These are phyloP conservation scores for Phataginus tetradactyla DNA, from an alignment of 2,797 vertebrate genomes.

Conservation along the genomic window DNA sequence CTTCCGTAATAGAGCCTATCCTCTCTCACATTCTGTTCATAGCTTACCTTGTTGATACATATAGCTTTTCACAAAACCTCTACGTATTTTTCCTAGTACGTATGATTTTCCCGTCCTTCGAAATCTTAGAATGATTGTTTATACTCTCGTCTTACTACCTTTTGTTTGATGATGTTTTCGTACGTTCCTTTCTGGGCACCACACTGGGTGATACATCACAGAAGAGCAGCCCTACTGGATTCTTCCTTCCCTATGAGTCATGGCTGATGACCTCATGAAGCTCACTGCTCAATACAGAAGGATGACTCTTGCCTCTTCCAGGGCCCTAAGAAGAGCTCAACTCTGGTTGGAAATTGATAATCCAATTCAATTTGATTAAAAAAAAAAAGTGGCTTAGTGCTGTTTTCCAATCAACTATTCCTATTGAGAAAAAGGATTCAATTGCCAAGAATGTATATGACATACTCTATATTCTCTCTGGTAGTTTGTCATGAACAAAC, in stretches of 20 bases:
- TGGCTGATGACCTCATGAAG: background rate
- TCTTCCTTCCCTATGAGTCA: background rate
- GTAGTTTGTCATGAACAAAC: background rate
- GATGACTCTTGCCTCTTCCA: background rate
- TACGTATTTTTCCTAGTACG: background rate
- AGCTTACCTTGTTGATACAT: background rate
- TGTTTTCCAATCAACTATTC: background rate
- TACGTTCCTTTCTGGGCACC: background rate
- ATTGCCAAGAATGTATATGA: background rate
- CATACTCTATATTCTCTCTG: background rate
- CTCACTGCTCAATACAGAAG: background rate
- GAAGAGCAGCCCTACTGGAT: background rate
- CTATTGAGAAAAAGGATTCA: background rate
- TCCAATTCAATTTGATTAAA: background rate
- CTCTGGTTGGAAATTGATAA: background rate
- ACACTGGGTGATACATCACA: background rate
- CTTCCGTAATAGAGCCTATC: background rate
- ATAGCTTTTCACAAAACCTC: background rate
- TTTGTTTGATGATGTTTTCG: background rate
- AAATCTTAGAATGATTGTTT: background rate
- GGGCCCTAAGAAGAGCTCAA: background rate
- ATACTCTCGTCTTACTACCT: background rate
- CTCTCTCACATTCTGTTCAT: background rate
- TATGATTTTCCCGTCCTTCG: background rate
- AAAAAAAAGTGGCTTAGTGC: background rate